Base-by-base conservation (phyloP, 2,888 invertebrate genomes). In the Apotomis betuletana region DNA sequence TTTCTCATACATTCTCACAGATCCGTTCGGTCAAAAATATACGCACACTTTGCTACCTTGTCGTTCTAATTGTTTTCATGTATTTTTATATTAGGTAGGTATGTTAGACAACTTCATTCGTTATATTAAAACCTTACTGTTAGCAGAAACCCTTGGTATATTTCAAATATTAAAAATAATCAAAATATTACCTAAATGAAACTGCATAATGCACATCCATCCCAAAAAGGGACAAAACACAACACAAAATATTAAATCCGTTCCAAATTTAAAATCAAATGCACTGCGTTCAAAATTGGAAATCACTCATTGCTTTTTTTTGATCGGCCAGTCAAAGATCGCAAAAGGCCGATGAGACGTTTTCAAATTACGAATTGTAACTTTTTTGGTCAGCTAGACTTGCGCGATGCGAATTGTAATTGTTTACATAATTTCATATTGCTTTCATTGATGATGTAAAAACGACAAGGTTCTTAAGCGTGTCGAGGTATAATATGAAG, bases 351-450 rank as follows among this genome's bases (percentile, higher is more conserved):
- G 27, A 27, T 27, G 27, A 27, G 27, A 12, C 27, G 1, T 58
- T 38, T 6, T 58, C 38, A n/a, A 6, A 38, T 58, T 58, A 6
- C 58, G 12, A 55, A 6, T 55, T 10, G 63, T 52, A 38, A 54
- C 52, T 63, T 15, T 44, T 46, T 5, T 6, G 9, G 3, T 9
- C 15, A 27, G 49, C 3, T 3, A 3, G 36, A 57, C 46, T 65
- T n/a, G 65, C 57, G 44, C 38, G 64, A 57, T 65, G 44, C 65
- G 70, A 75, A 82, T 27, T 2, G 27, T 27, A 27, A 27, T 27
- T 27, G 27, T 27, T 27, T 27, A 27, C 27, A 27, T 27, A 27
- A 27, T 27, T 27, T 27, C 2, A 27, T 27, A 2, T 27, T 2
- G 27, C 27, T 6, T 8, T 49, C 49, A 49, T 49, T 6, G 10